These are phyloP conservation scores for Polydrusus cervinus DNA, from an alignment of 2,888 invertebrate genomes.

Conservation along the genomic window DNA sequence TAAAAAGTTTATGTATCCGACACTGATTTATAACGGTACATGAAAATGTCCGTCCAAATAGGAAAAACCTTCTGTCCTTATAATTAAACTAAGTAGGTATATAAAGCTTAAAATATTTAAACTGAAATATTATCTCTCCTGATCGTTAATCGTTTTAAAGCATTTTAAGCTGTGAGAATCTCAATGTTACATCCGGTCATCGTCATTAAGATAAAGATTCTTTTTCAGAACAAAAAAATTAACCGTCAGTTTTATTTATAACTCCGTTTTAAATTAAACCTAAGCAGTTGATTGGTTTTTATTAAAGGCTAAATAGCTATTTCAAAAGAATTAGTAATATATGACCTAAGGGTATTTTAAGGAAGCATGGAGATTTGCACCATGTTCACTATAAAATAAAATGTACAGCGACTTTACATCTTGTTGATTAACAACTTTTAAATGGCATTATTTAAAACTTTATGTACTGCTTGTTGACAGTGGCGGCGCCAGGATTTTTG, in stretches of 20 bases:
- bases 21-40: constrained; percentile 16
- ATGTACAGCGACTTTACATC: no score
- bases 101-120: constrained; percentile 39
- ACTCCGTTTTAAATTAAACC: constrained; percentile 24
- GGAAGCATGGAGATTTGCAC: no score
- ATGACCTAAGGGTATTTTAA: not conserved
- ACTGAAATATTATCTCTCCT: constrained; percentile 39
- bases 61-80: constrained; percentile 25
- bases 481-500: no score
- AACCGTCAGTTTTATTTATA: constrained; percentile 21
- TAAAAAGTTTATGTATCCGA: no score
- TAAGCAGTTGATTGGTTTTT: constrained; percentile 25
- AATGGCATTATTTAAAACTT: no score
- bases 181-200: constrained; percentile 36
- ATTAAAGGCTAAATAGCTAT: constrained; percentile 10
- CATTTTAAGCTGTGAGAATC: constrained; percentile 41
- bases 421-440: no score
- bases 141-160: constrained; percentile 44
- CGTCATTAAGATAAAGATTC: constrained; percentile 41
- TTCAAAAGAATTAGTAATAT: constrained; percentile 18
- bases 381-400: no score
- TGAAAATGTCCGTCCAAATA: constrained; percentile 31
- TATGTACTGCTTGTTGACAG: no score
- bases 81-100: constrained; percentile 38
- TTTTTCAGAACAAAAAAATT: constrained; percentile 33